These are phyloP conservation scores for Orthosia gothica DNA, from an alignment of 2,888 invertebrate species.

Conservation along the genomic window DNA sequence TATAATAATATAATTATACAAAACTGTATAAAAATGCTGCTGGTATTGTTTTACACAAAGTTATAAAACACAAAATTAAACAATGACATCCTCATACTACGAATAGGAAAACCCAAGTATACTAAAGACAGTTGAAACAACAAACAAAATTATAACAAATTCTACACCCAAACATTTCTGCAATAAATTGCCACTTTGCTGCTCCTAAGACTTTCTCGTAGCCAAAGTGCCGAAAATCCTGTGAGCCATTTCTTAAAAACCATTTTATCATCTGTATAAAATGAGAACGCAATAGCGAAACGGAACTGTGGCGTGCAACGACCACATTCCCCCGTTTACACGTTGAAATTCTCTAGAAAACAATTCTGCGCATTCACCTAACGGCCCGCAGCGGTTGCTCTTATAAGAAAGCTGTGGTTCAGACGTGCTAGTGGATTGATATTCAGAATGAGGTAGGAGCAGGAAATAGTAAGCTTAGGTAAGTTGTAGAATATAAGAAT, in stretches of 20 bases:
- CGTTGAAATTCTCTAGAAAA: slow-evolving; percentile 66
- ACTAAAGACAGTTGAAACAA: slow-evolving; percentile 4
- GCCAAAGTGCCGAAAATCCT: slow-evolving; percentile 54
- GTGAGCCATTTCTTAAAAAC: slow-evolving; percentile 54
- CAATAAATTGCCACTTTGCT: slow-evolving; percentile 48
- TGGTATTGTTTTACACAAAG: too few species aligned
- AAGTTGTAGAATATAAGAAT: neutral
- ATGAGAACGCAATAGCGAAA: slow-evolving; percentile 53
- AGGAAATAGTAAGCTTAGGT: neutral
- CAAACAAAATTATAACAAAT: slow-evolving; percentile 20
- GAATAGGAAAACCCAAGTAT: neutral
- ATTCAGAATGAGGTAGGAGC: slow-evolving; percentile 27
- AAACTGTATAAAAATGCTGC: too few species aligned
- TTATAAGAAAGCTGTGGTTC: slow-evolving; percentile 57
- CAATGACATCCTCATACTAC: neutral
- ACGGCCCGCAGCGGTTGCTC: slow-evolving; percentile 56
- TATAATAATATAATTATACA: too few species aligned
- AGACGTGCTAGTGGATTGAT: slow-evolving; percentile 44
- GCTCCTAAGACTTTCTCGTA: slow-evolving; percentile 48
- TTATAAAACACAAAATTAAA: neutral
- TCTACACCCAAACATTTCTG: slow-evolving; percentile 9
- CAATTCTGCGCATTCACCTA: slow-evolving; percentile 60
- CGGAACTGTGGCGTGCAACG: slow-evolving; percentile 61
- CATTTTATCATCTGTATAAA: slow-evolving; percentile 65
- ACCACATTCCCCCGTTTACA: slow-evolving; percentile 63